Base-by-base conservation (phyloP, 2,113 vertebrate species). In the Orientallactaga bullata region DNA sequence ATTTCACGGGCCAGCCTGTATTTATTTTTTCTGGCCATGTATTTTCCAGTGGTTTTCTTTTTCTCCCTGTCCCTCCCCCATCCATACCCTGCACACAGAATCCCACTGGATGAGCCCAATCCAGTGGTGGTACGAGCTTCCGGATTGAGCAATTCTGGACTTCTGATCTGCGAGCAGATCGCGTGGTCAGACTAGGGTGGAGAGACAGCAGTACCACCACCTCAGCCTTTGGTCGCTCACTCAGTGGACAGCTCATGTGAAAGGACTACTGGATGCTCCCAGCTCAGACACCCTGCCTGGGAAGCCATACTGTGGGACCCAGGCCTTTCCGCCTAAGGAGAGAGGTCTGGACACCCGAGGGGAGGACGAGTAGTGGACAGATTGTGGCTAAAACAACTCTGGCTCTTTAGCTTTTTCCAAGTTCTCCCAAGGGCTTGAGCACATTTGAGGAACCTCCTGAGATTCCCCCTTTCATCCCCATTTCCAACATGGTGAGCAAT, bases 101-200 rank as follows among this genome's bases (percentile, higher is more conserved):
- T 73, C 71, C 65, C 60, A 2, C n/a, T 1, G 9, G 21, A 74
- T 35, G 12, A 55, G 37, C 71, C 80, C 26, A 5, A n/a, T 15
- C 17, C 30, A 17, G 55, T 39, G 63, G 23, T 66, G 60, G 24
- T 81, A 73, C 78, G 90, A 88, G 65, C 76, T 89, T 91, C 85
- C 81, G 17, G 68, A 37, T 3, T 88, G 88, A 94, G 82, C 78
- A 65, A 24, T 82, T 86, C 37, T 35, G n/a, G 80, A 80, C 35
- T 88, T 78, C 84, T 89, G 84, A 65, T 30, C 61, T 37, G 42
- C 20, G 3, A 0, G 26, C 18, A 32, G 82, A 92, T 78, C 89
- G 51, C 0, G 2, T 37, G 77, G 51, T 90, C 83, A 85, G 73
- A 55, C 16, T 39, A 2, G 63, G 42, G 35, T 17, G 3, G 23